Evolutionary conservation across 2,113 vertebrate species (phyloP), one percentile per base, ranked within the genome.

Genomic region (Hippocampus abdominalis): DNA sequence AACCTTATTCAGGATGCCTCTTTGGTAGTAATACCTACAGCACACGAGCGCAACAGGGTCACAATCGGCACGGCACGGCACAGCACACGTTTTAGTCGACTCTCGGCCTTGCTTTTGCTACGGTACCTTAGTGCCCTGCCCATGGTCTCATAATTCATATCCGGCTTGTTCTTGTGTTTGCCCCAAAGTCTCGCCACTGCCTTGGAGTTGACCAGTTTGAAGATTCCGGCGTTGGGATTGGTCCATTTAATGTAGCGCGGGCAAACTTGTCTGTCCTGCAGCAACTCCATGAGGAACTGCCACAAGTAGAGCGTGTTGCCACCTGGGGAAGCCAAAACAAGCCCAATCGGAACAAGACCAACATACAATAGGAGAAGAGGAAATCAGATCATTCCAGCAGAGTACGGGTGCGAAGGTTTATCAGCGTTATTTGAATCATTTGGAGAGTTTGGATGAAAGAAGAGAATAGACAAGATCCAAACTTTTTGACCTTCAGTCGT

Each of bases 121-220:
- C 2, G 16, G 21, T 83, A 99, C 97, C 97, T 95, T 87, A 99
- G 95, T 68, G 97, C 97, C 92, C 97, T 90, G 76, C 97, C 97
- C 97, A 99, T 99, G 15, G 96, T 99, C 90, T 99, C 97, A 66
- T 99, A 99, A 87, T 98, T 99, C 97, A 99, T 99, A 77, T 99
- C 97, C 32, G 97, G 97, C 81, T 99, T 98, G 89, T 99, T 99
- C 90, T 99, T 99, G 89, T 99, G 96, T 86, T 96, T 98, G 46
- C 97, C 97, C 96, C 97, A 99, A 66, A 99, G 89, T 70, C 87
- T 92, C 63, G 96, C 96, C 44, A 99, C 97, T 6, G 96, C 97
- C 86, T 99, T 98, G 36, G 97, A 99, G 90, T 99, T 96, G 18
- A 99, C 96, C 80, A 99, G 82, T 75, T 99, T 99, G 90, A 99